Evolutionary conservation across 64 coral and sea anemone genomes (phyloP).

Genomic region (Astreopora myriophthalma): DNA sequence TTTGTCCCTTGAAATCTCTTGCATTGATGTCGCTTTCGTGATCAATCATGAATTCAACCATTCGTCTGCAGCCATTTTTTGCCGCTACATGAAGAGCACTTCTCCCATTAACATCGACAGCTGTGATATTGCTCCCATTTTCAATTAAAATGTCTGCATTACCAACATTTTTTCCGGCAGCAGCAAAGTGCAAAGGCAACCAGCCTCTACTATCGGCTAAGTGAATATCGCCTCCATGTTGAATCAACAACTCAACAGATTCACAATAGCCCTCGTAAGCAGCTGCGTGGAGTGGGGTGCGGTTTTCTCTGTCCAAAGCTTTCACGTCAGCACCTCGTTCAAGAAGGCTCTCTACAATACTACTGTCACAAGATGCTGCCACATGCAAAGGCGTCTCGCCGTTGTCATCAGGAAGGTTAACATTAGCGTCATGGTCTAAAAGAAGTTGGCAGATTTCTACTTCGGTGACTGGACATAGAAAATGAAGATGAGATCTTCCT

Average conservation of each 20-base stretch:
- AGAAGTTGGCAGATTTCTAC: conserved; percentile 17
- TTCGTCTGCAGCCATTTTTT: background rate
- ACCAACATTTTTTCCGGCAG: background rate
- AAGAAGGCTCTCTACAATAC: background rate
- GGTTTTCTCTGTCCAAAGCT: background rate
- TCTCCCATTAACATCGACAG: background rate
- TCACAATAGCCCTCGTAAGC: background rate
- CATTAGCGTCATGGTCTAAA: background rate
- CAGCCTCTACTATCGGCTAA: conserved; percentile 17
- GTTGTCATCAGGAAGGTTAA: conserved; percentile 3
- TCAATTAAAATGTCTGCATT: background rate
- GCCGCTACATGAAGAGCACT: background rate
- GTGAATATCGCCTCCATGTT: conserved; percentile 65
- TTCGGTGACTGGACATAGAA: background rate
- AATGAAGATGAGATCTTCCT: conserved; percentile 22
- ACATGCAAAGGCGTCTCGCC: conserved; percentile 10
- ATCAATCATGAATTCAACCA: background rate
- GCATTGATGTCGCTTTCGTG: background rate
- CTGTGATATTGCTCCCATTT: background rate
- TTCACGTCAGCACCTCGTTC: background rate
- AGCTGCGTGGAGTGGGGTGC: conserved; percentile 42
- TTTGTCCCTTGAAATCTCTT: background rate
- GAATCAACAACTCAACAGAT: conserved; percentile 31
- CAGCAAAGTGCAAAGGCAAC: background rate
- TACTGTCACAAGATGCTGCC: background rate